A percentile compares a stretch with the other conserved stretches of the same genome.
These are phyloP conservation scores for Platorchestia sp. DNA, from an alignment of 1,140 invertebrate species.

Conservation along the genomic window DNA sequence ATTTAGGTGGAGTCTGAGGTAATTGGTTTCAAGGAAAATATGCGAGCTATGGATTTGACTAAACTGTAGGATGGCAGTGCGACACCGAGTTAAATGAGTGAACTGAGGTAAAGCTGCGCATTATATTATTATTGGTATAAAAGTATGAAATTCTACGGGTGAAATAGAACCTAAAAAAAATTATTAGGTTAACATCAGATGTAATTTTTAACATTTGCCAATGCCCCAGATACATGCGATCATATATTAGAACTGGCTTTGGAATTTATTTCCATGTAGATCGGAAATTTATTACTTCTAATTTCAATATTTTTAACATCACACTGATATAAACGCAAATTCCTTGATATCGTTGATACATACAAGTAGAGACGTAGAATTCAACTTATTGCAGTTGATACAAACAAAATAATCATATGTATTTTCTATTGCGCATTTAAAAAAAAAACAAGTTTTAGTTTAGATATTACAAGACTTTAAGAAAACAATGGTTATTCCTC, in stretches of 20 bases:
- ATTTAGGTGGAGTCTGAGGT: background rate
- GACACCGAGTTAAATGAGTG: background rate
- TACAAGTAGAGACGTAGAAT: too few species aligned
- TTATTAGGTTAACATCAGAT: background rate
- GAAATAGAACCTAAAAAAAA: background rate
- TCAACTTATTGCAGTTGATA: too few species aligned
- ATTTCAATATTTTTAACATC: too few species aligned
- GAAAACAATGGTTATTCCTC: too few species aligned
- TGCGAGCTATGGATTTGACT: background rate
- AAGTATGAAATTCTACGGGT: background rate
- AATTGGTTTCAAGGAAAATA: background rate
- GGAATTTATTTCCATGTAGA: background rate
- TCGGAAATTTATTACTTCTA: background rate
- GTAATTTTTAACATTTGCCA: too few species aligned
- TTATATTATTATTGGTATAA: background rate
- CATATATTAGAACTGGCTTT: background rate
- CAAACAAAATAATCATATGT: too few species aligned
- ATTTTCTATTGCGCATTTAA: too few species aligned
- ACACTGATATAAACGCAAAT: too few species aligned
- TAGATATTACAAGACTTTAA: too few species aligned
- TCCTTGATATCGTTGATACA: too few species aligned
- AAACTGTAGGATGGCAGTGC: background rate
- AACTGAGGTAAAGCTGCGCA: background rate
- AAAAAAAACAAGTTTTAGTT: too few species aligned
- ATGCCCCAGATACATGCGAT: too few species aligned